A percentile compares a stretch with the other conserved stretches of the same genome.
Evolutionary conservation across 2,888 invertebrate genomes (phyloP).

Genomic region (Tipula helvola): DNA sequence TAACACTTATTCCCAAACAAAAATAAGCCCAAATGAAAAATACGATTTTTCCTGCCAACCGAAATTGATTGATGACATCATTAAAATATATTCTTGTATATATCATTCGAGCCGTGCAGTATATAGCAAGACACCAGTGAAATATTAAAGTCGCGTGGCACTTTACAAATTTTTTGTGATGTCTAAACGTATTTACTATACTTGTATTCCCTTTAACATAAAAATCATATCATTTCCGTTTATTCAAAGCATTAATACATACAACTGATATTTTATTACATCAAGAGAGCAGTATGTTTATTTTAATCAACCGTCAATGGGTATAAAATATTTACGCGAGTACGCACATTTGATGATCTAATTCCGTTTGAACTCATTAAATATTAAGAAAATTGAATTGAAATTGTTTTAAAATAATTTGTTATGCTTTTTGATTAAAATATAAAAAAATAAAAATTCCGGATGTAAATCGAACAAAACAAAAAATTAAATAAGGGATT

Average conservation of each 20-base stretch:
- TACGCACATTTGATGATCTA: not conserved
- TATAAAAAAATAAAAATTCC: not conserved
- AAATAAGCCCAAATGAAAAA: not conserved
- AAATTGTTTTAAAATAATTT: slow-evolving; percentile 4
- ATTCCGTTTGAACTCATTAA: slow-evolving; percentile 4
- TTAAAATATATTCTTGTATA: not conserved
- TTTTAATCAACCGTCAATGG: not conserved
- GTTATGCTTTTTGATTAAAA: not conserved
- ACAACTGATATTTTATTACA: not conserved
- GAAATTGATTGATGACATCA: not conserved
- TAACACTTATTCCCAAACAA: not conserved
- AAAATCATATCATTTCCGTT: not conserved
- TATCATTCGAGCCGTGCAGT: not conserved
- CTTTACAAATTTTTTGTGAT: not conserved
- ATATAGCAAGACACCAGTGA: not conserved
- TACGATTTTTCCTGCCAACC: not conserved
- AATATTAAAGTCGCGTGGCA: not conserved
- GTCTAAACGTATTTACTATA: not conserved
- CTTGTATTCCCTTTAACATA: not conserved
- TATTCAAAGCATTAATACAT: not conserved
- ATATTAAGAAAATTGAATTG: not conserved
- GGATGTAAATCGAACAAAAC: not conserved
- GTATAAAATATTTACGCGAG: not conserved
- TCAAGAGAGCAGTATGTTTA: not conserved
- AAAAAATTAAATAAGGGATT: not conserved